These are phyloP conservation scores for Euura lappo DNA, from an alignment of 1,140 invertebrate genomes.

Conservation along the genomic window DNA sequence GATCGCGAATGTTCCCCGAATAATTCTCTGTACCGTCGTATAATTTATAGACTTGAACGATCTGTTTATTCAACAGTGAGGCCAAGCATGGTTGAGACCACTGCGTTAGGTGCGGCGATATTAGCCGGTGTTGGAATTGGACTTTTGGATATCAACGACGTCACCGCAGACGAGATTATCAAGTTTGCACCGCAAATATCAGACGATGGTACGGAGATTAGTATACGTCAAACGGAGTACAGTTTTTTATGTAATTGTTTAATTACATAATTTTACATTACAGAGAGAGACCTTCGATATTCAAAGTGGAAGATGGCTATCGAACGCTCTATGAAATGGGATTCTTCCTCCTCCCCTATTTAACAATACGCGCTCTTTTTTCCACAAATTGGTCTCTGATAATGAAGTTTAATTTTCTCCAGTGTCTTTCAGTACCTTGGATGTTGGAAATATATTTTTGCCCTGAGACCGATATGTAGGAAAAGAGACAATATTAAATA, in stretches of 20 bases:
- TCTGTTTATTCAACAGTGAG: conserved; percentile 66
- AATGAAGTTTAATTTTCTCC: too few relatives aligned
- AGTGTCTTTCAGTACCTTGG: too few relatives aligned
- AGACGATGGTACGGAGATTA: conserved; percentile 63
- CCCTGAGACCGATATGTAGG: too few relatives aligned
- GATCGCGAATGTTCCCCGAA: conserved; percentile 25
- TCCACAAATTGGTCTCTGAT: too few relatives aligned
- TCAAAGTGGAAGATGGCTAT: conserved; percentile 87
- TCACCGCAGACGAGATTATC: conserved; percentile 63
- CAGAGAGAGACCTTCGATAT: conserved; percentile 75
- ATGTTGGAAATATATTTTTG: too few relatives aligned
- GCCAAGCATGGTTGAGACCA: conserved; percentile 84
- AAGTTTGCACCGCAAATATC: conserved; percentile 73
- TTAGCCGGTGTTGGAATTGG: conserved; percentile 76
- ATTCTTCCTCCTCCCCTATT: conserved; percentile 42
- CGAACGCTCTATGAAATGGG: conserved; percentile 81
- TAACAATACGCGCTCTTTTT: too few relatives aligned
- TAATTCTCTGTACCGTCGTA: conserved; percentile 15
- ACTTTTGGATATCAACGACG: conserved; percentile 61
- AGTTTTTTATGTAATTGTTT: conserved; percentile 15
- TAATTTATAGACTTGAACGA: conserved; percentile 38
- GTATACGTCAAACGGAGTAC: conserved; percentile 8
- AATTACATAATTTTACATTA: conserved; percentile 27
- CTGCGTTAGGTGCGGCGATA: conserved; percentile 82
- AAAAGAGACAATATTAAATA: too few relatives aligned